Evolutionary conservation across 2,797 vertebrate species (phyloP).

Genomic region (Mus spretus): DNA sequence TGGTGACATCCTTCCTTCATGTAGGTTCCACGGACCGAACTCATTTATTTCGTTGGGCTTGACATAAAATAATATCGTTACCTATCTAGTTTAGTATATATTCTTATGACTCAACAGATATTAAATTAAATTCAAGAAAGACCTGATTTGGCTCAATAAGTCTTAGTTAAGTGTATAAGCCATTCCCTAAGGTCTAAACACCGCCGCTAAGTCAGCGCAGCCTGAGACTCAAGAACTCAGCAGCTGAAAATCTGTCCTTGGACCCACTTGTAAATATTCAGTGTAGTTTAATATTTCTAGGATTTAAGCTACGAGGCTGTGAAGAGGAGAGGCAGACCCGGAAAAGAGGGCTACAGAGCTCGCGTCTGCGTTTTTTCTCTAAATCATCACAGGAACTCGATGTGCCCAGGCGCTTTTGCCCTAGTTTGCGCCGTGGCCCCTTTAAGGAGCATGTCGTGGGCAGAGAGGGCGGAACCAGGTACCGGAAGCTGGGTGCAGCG

Average conservation of each 20-base stretch:
- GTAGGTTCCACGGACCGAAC: neutral
- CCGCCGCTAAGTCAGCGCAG: neutral
- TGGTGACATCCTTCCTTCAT: neutral
- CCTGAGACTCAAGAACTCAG: neutral
- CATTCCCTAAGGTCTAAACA: neutral
- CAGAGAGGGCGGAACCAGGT: neutral
- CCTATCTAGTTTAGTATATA: neutral
- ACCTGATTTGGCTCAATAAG: neutral
- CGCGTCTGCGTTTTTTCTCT: neutral
- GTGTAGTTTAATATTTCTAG: neutral
- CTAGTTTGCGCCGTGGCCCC: neutral
- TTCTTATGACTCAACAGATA: neutral
- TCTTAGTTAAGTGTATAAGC: no score
- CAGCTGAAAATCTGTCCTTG: neutral
- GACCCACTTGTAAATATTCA: neutral
- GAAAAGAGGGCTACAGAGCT: fast-evolving
- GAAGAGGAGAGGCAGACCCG: neutral
- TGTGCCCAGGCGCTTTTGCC: fast-evolving
- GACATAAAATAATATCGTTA: neutral
- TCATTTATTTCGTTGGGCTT: neutral
- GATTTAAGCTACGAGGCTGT: neutral
- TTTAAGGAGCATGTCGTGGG: conserved; percentile 80
- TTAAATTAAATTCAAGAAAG: neutral
- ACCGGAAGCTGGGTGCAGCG: conserved; percentile 1
- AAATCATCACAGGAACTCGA: fast-evolving